Conservation (phyloP, 2,797 vertebrate species). For the Enteromius mattozi region DNA sequence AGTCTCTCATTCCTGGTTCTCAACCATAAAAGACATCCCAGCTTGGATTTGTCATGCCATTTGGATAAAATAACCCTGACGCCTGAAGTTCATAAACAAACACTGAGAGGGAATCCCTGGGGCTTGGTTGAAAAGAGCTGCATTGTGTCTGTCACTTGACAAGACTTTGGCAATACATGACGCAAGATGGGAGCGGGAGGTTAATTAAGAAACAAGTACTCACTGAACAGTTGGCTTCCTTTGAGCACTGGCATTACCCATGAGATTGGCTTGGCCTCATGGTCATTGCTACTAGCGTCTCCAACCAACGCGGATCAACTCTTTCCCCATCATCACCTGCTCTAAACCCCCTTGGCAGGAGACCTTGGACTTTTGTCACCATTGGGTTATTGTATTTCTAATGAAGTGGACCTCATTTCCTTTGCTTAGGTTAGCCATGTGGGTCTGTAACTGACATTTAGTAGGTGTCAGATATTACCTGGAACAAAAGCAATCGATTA, state of each 20-base stretch:
- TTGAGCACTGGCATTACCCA: constrained; percentile 39
- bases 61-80: constrained; percentile 32
- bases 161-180: constrained; percentile 34
- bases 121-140: constrained; percentile 42
- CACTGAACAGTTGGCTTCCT: constrained; percentile 53
- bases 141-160: constrained; percentile 56
- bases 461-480: constrained; percentile 42
- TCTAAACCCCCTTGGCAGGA: constrained; percentile 63
- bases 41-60: constrained; percentile 37
- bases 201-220: constrained; percentile 58
- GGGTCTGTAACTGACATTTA: constrained; percentile 58
- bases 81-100: constrained; percentile 40
- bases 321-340: constrained; percentile 67
- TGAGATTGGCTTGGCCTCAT: constrained; percentile 43
- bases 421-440: constrained; percentile 67
- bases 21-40: background rate
- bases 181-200: constrained; percentile 30
- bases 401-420: constrained; percentile 72
- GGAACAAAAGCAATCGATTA: constrained; percentile 59
- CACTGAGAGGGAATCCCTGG: constrained; percentile 25
- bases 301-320: constrained; percentile 58
- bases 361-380: constrained; percentile 71
- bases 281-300: constrained; percentile 52
- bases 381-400: constrained; percentile 78
- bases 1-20: background rate